Percentiles rank a stretch among this genome's conserved stretches.
Conservation (phyloP, 2,797 vertebrate species). For the Enteromius paludinosus region DNA sequence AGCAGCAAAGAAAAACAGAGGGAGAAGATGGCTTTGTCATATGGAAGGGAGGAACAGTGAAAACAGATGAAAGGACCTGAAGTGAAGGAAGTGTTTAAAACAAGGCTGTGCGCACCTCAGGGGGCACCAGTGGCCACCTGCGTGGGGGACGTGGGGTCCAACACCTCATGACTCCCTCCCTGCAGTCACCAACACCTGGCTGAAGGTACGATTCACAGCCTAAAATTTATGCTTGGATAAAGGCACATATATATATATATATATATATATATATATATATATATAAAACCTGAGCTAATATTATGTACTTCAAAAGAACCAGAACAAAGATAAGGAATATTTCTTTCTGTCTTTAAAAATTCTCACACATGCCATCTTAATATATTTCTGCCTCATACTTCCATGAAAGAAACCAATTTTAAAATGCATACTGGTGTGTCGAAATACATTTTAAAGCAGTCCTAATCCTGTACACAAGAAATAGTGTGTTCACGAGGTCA, state of each 20-base stretch:
- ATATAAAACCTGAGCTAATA: neutral
- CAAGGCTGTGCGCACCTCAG: slow-evolving; percentile 33
- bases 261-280: too few relatives aligned
- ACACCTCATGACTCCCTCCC: slow-evolving; percentile 3
- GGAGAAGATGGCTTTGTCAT: slow-evolving; percentile 28
- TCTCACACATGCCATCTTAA: slow-evolving; percentile 7
- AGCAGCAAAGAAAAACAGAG: neutral
- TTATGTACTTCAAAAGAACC: neutral
- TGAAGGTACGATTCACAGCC: slow-evolving; percentile 7
- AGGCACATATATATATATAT: neutral
- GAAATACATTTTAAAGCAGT: neutral
- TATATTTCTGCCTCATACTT: slow-evolving; percentile 7
- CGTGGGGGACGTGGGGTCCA: slow-evolving; percentile 12
- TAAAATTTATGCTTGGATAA: slow-evolving; percentile 4
- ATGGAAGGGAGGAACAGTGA: slow-evolving; percentile 11
- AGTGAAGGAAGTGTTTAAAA: slow-evolving; percentile 11
- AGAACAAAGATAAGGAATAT: neutral
- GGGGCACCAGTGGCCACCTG: slow-evolving; percentile 43
- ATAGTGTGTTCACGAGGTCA: slow-evolving; percentile 1
- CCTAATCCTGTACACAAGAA: slow-evolving; percentile 27
- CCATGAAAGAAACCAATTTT: slow-evolving; percentile 26
- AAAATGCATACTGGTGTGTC: slow-evolving; percentile 18
- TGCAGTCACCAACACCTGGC: slow-evolving; percentile 39
- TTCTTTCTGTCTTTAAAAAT: slow-evolving; percentile 1
- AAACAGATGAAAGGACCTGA: slow-evolving; percentile 24